Base-by-base conservation (phyloP, 2,113 vertebrate species). In the Macroglossus sobrinus region DNA sequence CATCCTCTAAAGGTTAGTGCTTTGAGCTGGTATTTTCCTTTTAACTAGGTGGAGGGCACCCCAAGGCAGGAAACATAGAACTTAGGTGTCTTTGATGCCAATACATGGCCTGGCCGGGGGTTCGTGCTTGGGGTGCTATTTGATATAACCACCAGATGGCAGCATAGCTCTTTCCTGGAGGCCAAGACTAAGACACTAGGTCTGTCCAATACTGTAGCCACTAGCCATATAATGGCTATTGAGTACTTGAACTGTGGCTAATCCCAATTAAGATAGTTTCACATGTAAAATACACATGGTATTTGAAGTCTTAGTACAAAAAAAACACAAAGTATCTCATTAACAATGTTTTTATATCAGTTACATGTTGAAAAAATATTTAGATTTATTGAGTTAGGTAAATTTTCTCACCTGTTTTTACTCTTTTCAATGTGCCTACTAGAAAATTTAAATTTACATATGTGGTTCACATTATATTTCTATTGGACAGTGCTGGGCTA, bases 111-210 rank as follows among this genome's bases (percentile, higher is more conserved):
- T 8, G 9, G 38, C 6, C 5, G 16, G 30, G 43, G 16, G 12
- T 11, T 47, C 38, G 35, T 8, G 30, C 18, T 28, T 21, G 5
- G 33, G 22, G 2, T 47, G 80, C 61, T 93, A 28, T 93, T 55
- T 93, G 40, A 82, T 0, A 2, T 22, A 4, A 80, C 91, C 95
- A 95, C 55, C 30, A 97, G 97, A 43, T 89, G 93, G 93, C 79
- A 86, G 74, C 74, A 85, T 74, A 26, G 47, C 43, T 71, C 28
- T n/a, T 90, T 74, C 35, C 71, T 64, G 40, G 53, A 84, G 53
- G 43, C 38, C 8, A 0, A n/a, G 12, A 68, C 66, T 43, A 55
- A 16, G 30, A 19, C 0, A 28, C 14, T 26, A 16, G 21, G 24
- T 40, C 61, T 85, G 15, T 84, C 15, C 40, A 35, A 40, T 15